These are phyloP conservation scores for Pachycephala philippinensis DNA, from an alignment of 2,113 vertebrate species.

Conservation along the genomic window DNA sequence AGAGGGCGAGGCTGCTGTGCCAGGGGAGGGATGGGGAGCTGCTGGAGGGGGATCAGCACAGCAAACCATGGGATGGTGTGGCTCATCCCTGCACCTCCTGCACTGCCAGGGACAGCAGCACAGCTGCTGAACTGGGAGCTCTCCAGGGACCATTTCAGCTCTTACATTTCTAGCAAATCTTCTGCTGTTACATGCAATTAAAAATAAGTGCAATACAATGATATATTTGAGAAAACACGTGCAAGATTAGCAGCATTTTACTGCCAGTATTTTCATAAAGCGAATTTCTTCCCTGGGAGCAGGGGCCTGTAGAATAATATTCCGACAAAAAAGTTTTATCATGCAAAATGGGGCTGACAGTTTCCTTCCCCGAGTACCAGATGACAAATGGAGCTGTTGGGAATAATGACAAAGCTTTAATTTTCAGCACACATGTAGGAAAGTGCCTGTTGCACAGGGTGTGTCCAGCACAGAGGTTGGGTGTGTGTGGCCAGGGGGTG, in stretches of 20 bases:
- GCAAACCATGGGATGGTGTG: fast-evolving
- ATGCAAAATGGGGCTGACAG: not conserved
- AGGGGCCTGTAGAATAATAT: not conserved
- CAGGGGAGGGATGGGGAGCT: not conserved
- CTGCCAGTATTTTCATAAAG: not conserved
- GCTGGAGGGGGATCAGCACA: not conserved
- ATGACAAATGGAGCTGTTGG: not conserved
- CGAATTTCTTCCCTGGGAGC: not conserved
- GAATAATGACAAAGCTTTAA: not conserved
- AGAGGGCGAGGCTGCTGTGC: fast-evolving
- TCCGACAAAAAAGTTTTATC: not conserved
- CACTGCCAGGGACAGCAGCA: not conserved
- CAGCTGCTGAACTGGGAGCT: not conserved
- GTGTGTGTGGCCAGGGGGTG: not conserved
- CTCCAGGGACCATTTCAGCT: not conserved
- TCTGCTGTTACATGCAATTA: not conserved
- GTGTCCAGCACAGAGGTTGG: not conserved
- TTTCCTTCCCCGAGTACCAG: not conserved
- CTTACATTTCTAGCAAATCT: not conserved
- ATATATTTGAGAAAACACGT: not conserved
- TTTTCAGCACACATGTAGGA: not conserved
- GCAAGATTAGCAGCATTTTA: not conserved
- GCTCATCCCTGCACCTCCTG: not conserved
- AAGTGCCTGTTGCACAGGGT: not conserved
- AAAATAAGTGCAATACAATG: not conserved